Conservation (phyloP, 2,797 vertebrate species). For the Anguilla megastoma region DNA sequence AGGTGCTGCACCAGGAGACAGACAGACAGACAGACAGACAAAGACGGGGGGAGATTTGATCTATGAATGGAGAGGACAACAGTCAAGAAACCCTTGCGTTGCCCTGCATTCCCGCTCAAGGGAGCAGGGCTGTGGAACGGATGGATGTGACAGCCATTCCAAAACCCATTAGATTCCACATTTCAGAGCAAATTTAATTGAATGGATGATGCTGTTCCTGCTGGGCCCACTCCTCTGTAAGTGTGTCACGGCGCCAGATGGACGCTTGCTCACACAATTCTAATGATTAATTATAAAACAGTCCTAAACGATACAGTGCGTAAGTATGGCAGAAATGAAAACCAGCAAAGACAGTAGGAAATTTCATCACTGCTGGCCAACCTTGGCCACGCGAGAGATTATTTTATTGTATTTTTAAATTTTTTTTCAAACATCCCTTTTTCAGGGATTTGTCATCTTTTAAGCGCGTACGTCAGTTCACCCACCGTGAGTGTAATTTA, state of each 20-base stretch:
- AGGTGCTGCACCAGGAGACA: neutral
- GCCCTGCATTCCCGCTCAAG: slow-evolving; percentile 36
- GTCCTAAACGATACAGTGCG: slow-evolving; percentile 68
- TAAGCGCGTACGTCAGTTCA: slow-evolving; percentile 46
- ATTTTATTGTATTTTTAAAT: neutral
- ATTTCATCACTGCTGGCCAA: slow-evolving; percentile 64
- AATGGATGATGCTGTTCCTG: slow-evolving; percentile 67
- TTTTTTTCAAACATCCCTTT: slow-evolving; percentile 52
- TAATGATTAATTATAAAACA: slow-evolving; percentile 75
- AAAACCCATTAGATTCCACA: slow-evolving; percentile 76
- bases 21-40: slow-evolving; percentile 54
- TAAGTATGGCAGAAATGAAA: slow-evolving; percentile 73
- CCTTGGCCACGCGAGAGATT: slow-evolving; percentile 57
- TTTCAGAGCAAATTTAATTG: slow-evolving; percentile 58
- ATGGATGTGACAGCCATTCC: slow-evolving; percentile 80
- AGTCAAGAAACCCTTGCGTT: slow-evolving; percentile 23
- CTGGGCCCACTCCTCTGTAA: slow-evolving; percentile 64
- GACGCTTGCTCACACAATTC: slow-evolving; percentile 59
- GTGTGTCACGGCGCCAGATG: slow-evolving; percentile 77
- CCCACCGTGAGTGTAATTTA: slow-evolving; percentile 62
- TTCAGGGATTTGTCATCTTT: slow-evolving; percentile 47
- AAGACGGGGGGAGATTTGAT: slow-evolving; percentile 59
- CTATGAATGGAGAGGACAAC: slow-evolving; percentile 14
- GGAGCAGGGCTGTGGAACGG: slow-evolving; percentile 75
- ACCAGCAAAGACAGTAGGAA: slow-evolving; percentile 67